Evolutionary conservation across 1,140 invertebrate genomes (phyloP).

Genomic region (Mesaphorura yosii): DNA sequence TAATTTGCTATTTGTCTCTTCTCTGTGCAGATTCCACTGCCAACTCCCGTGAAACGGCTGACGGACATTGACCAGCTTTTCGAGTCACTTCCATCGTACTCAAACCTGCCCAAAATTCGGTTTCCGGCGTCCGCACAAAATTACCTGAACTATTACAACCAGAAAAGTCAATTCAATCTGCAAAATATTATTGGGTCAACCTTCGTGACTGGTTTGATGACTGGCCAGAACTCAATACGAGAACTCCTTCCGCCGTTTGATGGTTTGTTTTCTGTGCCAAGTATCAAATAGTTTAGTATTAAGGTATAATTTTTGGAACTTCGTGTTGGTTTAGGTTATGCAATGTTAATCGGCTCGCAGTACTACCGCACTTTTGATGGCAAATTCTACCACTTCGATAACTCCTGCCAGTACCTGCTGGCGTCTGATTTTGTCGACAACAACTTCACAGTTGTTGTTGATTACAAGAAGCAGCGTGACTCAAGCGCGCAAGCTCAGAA

Average conservation of each 20-base stretch:
- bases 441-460: conserved; percentile 58
- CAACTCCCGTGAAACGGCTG: conserved; percentile 17
- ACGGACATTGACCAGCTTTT: conserved; percentile 16
- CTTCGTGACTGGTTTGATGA: not conserved
- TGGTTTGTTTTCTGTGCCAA: not conserved
- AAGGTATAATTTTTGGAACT: not conserved
- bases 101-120: not conserved
- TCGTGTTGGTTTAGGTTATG: conserved; percentile 6
- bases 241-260: not conserved
- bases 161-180: not conserved
- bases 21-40: conserved; percentile 24
- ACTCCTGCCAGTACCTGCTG: conserved; percentile 58
- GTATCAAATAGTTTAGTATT: not conserved
- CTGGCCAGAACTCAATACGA: not conserved
- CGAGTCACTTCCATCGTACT: not conserved
- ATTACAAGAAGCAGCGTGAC: conserved; percentile 32
- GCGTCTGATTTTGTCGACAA: conserved; percentile 66
- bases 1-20: conserved; percentile 3
- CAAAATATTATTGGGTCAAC: not conserved
- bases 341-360: conserved; percentile 13
- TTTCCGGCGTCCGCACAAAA: not conserved
- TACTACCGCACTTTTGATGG: conserved; percentile 45
- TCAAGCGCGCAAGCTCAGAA: conserved; percentile 35
- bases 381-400: conserved; percentile 53
- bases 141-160: not conserved